A percentile compares a stretch with the other conserved stretches of the same genome.
Evolutionary conservation across 2,888 invertebrate genomes (phyloP).

Genomic region (Melanophora roralis): DNA sequence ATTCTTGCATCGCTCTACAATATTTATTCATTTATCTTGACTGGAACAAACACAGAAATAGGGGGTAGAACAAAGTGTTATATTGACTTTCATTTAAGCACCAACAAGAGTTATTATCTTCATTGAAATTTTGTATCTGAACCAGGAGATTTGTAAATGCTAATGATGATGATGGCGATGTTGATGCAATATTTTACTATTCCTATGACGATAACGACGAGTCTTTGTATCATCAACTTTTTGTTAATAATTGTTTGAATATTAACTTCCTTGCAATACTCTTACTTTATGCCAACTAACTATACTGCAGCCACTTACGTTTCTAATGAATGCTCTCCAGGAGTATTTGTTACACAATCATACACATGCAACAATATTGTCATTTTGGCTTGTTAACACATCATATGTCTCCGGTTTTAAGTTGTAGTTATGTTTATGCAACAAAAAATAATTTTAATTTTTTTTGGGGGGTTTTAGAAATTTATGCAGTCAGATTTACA

Average conservation of each 20-base stretch:
- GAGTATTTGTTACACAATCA: slow-evolving; percentile 19
- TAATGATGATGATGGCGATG: neutral
- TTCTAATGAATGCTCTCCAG: slow-evolving; percentile 47
- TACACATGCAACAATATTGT: slow-evolving; percentile 35
- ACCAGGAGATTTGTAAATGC: neutral
- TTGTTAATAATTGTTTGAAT: slow-evolving; percentile 53
- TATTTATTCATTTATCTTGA: slow-evolving; percentile 56
- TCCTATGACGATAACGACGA: slow-evolving; percentile 4
- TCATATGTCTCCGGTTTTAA: slow-evolving; percentile 46
- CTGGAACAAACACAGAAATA: slow-evolving; percentile 2
- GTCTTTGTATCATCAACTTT: slow-evolving; percentile 35
- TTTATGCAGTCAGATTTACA: slow-evolving; percentile 15
- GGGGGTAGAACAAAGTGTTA: slow-evolving; percentile 16
- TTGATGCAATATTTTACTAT: neutral
- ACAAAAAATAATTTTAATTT: neutral
- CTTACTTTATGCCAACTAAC: neutral
- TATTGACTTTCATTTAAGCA: slow-evolving; percentile 59
- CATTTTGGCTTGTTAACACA: slow-evolving; percentile 54
- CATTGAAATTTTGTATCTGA: slow-evolving; percentile 30
- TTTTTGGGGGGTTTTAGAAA: slow-evolving; percentile 15
- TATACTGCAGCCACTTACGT: neutral
- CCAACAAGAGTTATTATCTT: slow-evolving; percentile 35
- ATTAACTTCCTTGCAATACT: slow-evolving; percentile 33
- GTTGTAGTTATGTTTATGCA: slow-evolving; percentile 12
- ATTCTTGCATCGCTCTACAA: slow-evolving; percentile 20